Evolutionary conservation across 2,797 vertebrate species (phyloP).

Genomic region (Podarcis siculus): DNA sequence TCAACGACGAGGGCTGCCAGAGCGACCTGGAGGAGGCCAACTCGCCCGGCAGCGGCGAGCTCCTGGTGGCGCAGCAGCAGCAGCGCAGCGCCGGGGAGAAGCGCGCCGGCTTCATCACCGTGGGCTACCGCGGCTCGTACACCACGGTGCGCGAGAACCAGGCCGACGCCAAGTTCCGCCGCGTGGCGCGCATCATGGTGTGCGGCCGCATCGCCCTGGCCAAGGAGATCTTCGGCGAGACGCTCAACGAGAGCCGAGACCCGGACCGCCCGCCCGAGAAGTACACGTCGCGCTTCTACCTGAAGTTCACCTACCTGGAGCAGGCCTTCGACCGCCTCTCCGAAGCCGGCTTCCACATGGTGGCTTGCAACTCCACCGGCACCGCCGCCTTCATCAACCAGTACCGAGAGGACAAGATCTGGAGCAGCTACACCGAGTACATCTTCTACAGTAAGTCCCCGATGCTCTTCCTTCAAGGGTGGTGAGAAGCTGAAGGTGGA

Average conservation of each 20-base stretch:
- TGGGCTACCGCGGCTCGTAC: slow-evolving; percentile 89
- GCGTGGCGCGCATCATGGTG: slow-evolving; percentile 89
- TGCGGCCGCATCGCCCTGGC: slow-evolving; percentile 88
- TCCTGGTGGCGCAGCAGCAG: slow-evolving; percentile 57
- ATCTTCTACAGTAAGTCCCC: slow-evolving; percentile 89
- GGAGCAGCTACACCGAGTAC: slow-evolving; percentile 92
- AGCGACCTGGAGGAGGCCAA: slow-evolving; percentile 85
- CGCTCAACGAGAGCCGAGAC: slow-evolving; percentile 89
- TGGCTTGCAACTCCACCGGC: slow-evolving; percentile 88
- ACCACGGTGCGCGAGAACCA: slow-evolving; percentile 86
- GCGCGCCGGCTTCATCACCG: slow-evolving; percentile 87
- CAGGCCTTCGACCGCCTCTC: slow-evolving; percentile 89
- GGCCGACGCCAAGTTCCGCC: slow-evolving; percentile 87
- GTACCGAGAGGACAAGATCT: slow-evolving; percentile 88
- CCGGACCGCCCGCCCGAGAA: slow-evolving; percentile 88
- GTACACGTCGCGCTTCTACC: slow-evolving; percentile 90
- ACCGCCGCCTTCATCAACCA: slow-evolving; percentile 86
- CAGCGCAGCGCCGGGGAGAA: slow-evolving; percentile 72
- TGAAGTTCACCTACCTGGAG: slow-evolving; percentile 90
- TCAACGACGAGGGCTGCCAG: slow-evolving; percentile 84
- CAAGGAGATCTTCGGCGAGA: slow-evolving; percentile 89
- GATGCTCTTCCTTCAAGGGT: fast-evolving
- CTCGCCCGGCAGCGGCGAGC: slow-evolving; percentile 79
- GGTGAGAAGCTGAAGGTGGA: fast-evolving
- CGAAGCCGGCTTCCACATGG: slow-evolving; percentile 90